Base-by-base conservation (phyloP, 1,140 invertebrate genomes). In the Myzus persicae region DNA sequence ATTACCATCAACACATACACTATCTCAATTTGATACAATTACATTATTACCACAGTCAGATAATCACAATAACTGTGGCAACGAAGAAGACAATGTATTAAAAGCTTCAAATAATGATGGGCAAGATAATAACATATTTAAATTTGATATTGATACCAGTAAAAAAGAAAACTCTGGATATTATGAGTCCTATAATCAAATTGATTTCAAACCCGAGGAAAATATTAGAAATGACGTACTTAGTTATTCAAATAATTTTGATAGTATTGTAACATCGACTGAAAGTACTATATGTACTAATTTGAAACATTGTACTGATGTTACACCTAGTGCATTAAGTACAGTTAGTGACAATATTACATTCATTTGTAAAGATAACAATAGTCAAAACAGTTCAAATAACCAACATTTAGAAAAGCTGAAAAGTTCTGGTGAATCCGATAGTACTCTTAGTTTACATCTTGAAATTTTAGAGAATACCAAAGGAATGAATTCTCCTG, bases 361-460 rank as follows among this genome's bases (percentile, higher is more conserved):
- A 48, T 82, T 91, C 5, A 38, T 46, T 82, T 91, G n/a, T 91
- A 31, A 76, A 82, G 22, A 91, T 76, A 91, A 11, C 40, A 91
- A n/a, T 59, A 42, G 26, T 44, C 36, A 40, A 59, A 48, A 82
- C 14, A 48, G 26, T 76, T 44, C 26, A 91, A 76, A 24, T 82
- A 26, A 81, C 20, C 67, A 92, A 0, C 8, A 76, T 38, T 26
- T 46, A 92, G n/a, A 76, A 92, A 76, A 92, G 11, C 18, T 92
- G 14, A 82, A 92, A 82, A 92, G 67, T 82, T 46, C 67, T 51
- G 67, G 22, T 48, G 90, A 81, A 38, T 92, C 59, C 18, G 90
- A 92, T 46, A 92, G 90, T 92, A 92, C 90, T 38, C 42, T 92
- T 38, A 92, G 90, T 85, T 93, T 84, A 93, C 67, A 93, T 85